Evolutionary conservation across 2,888 invertebrate genomes (phyloP), one percentile per base, ranked within the genome.

Genomic region (Epirrhoe tristata): DNA sequence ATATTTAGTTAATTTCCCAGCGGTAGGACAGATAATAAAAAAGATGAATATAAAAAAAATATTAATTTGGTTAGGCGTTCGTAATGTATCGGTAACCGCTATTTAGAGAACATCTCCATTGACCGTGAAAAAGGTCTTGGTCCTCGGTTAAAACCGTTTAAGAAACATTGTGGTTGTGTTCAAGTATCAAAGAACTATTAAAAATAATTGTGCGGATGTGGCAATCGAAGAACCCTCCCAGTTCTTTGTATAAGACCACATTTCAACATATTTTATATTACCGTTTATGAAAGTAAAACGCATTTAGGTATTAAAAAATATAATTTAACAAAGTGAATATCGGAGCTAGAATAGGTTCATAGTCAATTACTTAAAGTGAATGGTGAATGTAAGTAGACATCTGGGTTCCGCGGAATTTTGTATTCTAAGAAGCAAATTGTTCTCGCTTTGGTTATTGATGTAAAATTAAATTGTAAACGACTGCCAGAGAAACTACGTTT

Each of bases 181-280:
- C 39, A 62, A 63, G 48, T 63, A 48, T 57, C 8, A 24, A 46
- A 46, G 10, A 32, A 55, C 36, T 50, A 55, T 64, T 50, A 14
- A 56, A 50, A 59, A 52, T 53, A 60, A 60, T 53, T 14, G 10
- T 54, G 54, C 46, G 61, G 61, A 61, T 55, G 55, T 61, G 61
- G 61, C n/a, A 53, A 46, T 53, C 43, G 31, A 55, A 61, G n/a
- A 14, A 8, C 10, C 17, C 60, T 54, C 51, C 52, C 39, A 43
- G 7, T 14, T 17, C 14, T 50, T 56, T 52, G 57, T 56, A n/a
- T 43, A 43, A 53, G n/a, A 10, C 43, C 16, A 52, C 31, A n/a
- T 53, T 51, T 16, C n/a, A 50, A 2, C 24, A 24, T 58, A 16
- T 58, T 55, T 8, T n/a, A 14, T 12, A 43, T 46, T 31, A 43